Evolutionary conservation across 2,888 invertebrate species (phyloP).

Genomic region (Papilio protenor): DNA sequence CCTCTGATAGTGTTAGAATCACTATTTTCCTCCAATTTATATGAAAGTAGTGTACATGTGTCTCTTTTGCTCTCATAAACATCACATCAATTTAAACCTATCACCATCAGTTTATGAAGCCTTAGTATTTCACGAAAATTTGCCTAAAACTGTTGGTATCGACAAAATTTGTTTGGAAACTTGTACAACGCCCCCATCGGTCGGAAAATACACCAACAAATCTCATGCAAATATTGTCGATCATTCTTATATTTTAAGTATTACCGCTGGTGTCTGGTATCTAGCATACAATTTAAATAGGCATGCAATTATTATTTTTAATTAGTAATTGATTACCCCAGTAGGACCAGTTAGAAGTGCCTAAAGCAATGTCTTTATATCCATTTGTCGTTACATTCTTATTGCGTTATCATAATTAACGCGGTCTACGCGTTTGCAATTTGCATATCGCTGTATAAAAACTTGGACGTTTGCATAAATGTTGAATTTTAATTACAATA

Average conservation of each 20-base stretch:
- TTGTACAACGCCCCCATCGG: too few relatives aligned
- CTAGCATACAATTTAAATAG: not conserved
- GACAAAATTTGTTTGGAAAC: not conserved
- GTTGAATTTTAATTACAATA: conserved; percentile 34
- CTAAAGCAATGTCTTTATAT: conserved; percentile 24
- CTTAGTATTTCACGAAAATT: not conserved
- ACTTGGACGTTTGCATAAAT: conserved; percentile 39
- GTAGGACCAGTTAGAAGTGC: not conserved
- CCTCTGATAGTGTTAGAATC: not conserved
- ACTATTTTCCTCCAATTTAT: not conserved
- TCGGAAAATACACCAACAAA: not conserved
- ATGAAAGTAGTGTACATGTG: not conserved
- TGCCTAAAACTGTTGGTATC: not conserved
- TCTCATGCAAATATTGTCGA: not conserved
- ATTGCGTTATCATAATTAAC: conserved; percentile 28
- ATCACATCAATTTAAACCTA: too few relatives aligned
- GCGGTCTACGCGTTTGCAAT: not conserved
- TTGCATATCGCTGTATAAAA: conserved; percentile 36
- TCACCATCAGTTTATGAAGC: too few relatives aligned
- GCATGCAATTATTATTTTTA: not conserved
- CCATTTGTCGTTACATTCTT: conserved; percentile 22
- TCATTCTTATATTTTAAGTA: not conserved
- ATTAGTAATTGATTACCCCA: not conserved
- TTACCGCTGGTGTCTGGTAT: not conserved
- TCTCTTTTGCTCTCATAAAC: not conserved